These are phyloP conservation scores for Dasyprocta punctata DNA, from an alignment of 2,113 vertebrate species.

Conservation along the genomic window DNA sequence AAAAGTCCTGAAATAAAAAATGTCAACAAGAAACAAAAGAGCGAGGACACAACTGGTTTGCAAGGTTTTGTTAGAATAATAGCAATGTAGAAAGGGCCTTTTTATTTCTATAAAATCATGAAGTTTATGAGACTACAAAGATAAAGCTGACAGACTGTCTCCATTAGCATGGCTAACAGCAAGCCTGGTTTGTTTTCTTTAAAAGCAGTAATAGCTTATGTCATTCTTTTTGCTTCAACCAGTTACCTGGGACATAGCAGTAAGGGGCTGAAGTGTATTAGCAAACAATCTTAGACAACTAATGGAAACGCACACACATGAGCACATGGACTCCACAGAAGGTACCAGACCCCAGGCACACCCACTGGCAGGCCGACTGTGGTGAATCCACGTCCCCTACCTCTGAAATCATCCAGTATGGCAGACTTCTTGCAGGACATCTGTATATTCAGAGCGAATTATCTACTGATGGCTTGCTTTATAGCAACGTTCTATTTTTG, in stretches of 20 bases:
- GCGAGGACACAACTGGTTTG: background rate
- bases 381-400: rapidly evolving
- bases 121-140: conserved; percentile 51
- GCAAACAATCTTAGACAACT: background rate
- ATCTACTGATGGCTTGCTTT: background rate
- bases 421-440: background rate
- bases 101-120: conserved; percentile 53
- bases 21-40: conserved; percentile 51
- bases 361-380: background rate
- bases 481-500: background rate
- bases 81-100: background rate
- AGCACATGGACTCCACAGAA: rapidly evolving
- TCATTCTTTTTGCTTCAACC: conserved; percentile 24
- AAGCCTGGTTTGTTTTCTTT: conserved; percentile 51
- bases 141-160: conserved; percentile 26
- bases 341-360: background rate
- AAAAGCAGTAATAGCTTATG: conserved; percentile 54
- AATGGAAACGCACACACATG: conserved; percentile 2
- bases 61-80: conserved; percentile 15
- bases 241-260: conserved; percentile 5
- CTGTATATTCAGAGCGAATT: background rate
- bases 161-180: conserved; percentile 38
- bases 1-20: conserved; percentile 16
- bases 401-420: background rate
- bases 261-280: background rate